Percentiles rank a stretch among this genome's conserved stretches.
Conservation (phyloP, 2,888 invertebrate species). For the Dexiosoma caninum region DNA sequence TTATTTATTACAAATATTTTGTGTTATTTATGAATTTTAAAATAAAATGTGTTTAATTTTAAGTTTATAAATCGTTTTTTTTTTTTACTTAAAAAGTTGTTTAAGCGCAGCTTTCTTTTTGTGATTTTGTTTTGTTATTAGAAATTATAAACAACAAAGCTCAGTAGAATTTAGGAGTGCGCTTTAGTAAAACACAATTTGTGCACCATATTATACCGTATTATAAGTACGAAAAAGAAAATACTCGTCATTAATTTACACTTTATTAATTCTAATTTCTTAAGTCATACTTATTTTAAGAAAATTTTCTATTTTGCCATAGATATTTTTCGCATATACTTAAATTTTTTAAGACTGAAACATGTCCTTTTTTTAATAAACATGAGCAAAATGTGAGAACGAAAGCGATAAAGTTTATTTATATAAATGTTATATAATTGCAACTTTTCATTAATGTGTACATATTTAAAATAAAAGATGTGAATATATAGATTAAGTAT, state of each 20-base stretch:
- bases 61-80: conserved; percentile 7
- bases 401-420: conserved; percentile 6
- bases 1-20: conserved; percentile 50
- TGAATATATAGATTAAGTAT: conserved; percentile 66
- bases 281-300: conserved; percentile 58
- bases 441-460: conserved; percentile 43
- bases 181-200: conserved; percentile 5
- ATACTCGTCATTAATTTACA: conserved; percentile 59
- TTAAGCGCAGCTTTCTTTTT: conserved; percentile 32
- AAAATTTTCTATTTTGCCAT: conserved; percentile 72
- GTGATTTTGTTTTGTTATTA: conserved; percentile 46
- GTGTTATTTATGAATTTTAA: conserved; percentile 41
- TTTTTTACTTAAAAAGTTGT: conserved; percentile 31
- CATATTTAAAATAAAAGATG: conserved; percentile 59
- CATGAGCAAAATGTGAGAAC: conserved; percentile 61
- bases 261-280: conserved; percentile 35
- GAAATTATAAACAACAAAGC: not conserved
- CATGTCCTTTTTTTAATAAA: conserved; percentile 74
- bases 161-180: not conserved
- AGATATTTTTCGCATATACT: conserved; percentile 69
- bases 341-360: conserved; percentile 77
- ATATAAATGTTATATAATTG: conserved; percentile 47
- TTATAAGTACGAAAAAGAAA: conserved; percentile 18
- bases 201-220: conserved; percentile 6
- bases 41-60: conserved; percentile 15